Percentiles rank a stretch among this genome's conserved stretches.
These are phyloP conservation scores for Hemichromis elongatus DNA, from an alignment of 2,113 vertebrate species.

Conservation along the genomic window DNA sequence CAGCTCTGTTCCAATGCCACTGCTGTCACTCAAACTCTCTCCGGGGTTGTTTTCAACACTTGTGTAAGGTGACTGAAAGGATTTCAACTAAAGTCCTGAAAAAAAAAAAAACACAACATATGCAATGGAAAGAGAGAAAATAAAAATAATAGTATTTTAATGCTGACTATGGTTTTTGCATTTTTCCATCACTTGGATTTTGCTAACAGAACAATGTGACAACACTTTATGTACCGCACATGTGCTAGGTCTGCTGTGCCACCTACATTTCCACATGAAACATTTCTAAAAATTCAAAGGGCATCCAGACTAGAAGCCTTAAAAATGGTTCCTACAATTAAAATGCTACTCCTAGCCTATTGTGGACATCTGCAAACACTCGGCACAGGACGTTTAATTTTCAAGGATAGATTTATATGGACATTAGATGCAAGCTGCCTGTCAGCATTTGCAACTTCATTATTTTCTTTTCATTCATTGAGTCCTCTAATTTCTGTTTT, in stretches of 20 bases:
- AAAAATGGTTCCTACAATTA: neutral
- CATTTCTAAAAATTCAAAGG: neutral
- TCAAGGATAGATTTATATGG: neutral
- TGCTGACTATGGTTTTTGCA: neutral
- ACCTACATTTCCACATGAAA: neutral
- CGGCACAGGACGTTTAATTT: neutral
- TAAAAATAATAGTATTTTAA: neutral
- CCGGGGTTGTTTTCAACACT: slow-evolving; percentile 39
- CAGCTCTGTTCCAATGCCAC: slow-evolving; percentile 38
- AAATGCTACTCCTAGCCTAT: neutral
- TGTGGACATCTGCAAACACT: neutral
- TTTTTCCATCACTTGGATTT: neutral
- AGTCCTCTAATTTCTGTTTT: too few relatives aligned
- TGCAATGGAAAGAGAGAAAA: neutral
- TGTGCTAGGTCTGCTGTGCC: neutral
- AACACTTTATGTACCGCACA: neutral
- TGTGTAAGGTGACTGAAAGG: slow-evolving; percentile 10
- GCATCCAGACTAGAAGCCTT: neutral
- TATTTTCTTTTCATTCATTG: too few relatives aligned
- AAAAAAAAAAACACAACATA: accelerated
- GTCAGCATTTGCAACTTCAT: too few relatives aligned
- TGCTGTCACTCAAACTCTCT: slow-evolving; percentile 58
- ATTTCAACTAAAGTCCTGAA: slow-evolving; percentile 11
- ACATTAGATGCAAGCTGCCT: too few relatives aligned
- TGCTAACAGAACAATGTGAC: neutral